Evolutionary conservation across 2,113 vertebrate species (phyloP).

Genomic region (Meriones unguiculatus): DNA sequence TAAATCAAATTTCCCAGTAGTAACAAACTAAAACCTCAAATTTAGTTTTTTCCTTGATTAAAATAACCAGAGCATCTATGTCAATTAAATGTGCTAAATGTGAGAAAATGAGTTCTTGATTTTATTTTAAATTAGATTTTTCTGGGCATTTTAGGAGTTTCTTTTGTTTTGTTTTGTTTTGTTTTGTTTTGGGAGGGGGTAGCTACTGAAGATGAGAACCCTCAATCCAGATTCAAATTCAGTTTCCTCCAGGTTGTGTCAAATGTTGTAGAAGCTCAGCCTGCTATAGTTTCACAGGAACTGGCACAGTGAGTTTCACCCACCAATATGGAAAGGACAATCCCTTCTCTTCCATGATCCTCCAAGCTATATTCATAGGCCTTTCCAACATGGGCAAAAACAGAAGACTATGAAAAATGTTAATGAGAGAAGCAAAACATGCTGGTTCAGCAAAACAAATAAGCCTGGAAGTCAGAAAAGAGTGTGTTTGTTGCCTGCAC

Average conservation of each 20-base stretch:
- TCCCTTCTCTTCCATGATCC: not conserved
- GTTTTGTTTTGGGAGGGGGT: not conserved
- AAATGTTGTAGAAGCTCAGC: not conserved
- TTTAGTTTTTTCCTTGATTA: conserved; percentile 79
- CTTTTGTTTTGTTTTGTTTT: not conserved
- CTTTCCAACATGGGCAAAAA: conserved; percentile 70
- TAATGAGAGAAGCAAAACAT: conserved; percentile 63
- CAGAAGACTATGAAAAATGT: conserved; percentile 61
- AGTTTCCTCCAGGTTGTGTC: not conserved
- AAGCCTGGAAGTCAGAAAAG: conserved; percentile 64
- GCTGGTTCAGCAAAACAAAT: conserved; percentile 77
- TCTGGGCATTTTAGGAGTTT: conserved; percentile 58
- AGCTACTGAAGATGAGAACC: conserved; percentile 25
- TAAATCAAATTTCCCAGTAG: conserved; percentile 83
- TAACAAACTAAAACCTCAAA: conserved; percentile 84
- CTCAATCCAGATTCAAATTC: conserved; percentile 40
- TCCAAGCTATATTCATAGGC: conserved; percentile 60
- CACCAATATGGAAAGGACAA: not conserved
- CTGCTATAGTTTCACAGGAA: not conserved
- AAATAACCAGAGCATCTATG: conserved; percentile 79
- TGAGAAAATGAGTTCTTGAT: conserved; percentile 59
- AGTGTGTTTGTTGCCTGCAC: conserved; percentile 66
- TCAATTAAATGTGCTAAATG: conserved; percentile 80
- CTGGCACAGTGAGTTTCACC: not conserved
- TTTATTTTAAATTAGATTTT: conserved; percentile 53